A percentile compares a stretch with the other conserved stretches of the same genome.
Conservation (phyloP, 2,797 vertebrate genomes). For the Acrossocheilus wenchowensis region DNA sequence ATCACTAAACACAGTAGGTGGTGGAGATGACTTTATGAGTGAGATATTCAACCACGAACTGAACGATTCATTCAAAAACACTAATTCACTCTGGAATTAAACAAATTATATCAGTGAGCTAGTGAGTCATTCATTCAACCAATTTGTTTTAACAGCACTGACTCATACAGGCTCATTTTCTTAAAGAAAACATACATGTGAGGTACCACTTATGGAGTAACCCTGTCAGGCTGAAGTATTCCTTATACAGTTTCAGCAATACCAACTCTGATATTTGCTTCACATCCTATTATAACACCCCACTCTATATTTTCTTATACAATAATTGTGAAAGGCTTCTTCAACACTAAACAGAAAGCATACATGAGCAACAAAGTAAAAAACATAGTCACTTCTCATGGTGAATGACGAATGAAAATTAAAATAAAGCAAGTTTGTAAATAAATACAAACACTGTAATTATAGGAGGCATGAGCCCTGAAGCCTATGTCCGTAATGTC, state of each 20-base stretch:
- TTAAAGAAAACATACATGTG: too few species aligned
- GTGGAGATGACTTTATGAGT: background rate
- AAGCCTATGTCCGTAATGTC: background rate
- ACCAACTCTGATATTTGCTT: too few species aligned
- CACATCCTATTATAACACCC: too few species aligned
- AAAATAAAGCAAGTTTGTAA: background rate
- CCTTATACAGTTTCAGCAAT: too few species aligned
- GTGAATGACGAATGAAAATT: background rate
- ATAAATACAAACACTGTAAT: background rate
- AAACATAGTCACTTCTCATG: background rate
- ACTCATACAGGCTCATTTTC: background rate
- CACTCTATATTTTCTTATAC: background rate
- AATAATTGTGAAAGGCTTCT: background rate
- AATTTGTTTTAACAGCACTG: background rate
- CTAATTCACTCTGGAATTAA: background rate
- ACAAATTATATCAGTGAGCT: background rate
- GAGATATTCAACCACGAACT: background rate
- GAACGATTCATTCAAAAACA: background rate
- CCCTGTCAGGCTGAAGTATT: too few species aligned
- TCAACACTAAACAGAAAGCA: background rate
- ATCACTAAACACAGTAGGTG: background rate
- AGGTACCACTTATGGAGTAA: too few species aligned
- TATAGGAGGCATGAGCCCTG: background rate
- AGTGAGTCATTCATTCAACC: background rate
- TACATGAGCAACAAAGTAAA: background rate